A percentile compares a stretch with the other conserved stretches of the same genome.
Conservation (phyloP, 2,888 invertebrate species). For the Eristalinus aeneus region DNA sequence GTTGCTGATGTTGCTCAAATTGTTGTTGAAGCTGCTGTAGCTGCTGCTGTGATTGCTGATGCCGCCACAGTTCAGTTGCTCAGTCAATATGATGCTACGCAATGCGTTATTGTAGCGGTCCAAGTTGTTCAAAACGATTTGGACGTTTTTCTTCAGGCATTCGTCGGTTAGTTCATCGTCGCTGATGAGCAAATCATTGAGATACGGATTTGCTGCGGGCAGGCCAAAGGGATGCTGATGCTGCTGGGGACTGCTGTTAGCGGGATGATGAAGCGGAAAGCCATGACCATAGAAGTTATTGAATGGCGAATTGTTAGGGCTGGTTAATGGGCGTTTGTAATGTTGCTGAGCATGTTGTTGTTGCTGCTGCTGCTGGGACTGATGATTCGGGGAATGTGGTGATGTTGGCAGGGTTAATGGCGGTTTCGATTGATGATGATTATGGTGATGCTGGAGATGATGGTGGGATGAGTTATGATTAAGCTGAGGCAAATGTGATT, state of each 20-base stretch:
- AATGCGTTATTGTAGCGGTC: slow-evolving; percentile 80
- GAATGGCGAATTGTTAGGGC: slow-evolving; percentile 78
- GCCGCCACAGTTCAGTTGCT: slow-evolving; percentile 75
- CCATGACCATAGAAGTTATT: slow-evolving; percentile 73
- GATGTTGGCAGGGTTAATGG: slow-evolving; percentile 73
- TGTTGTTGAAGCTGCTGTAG: slow-evolving; percentile 74
- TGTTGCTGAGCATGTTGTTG: slow-evolving; percentile 74
- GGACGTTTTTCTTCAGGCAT: slow-evolving; percentile 80
- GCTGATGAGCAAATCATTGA: slow-evolving; percentile 70
- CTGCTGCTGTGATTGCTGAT: slow-evolving; percentile 75
- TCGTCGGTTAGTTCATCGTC: slow-evolving; percentile 80
- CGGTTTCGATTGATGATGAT: slow-evolving; percentile 72
- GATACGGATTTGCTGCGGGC: slow-evolving; percentile 73
- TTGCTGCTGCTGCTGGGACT: slow-evolving; percentile 70
- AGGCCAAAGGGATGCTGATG: slow-evolving; percentile 77
- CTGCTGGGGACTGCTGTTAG: slow-evolving; percentile 66
- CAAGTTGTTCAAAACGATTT: slow-evolving; percentile 80
- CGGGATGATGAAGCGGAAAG: slow-evolving; percentile 62
- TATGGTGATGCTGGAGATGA: slow-evolving; percentile 65
- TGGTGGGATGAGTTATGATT: slow-evolving; percentile 78
- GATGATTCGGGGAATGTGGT: slow-evolving; percentile 74
- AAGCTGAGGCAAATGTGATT: slow-evolving; percentile 79
- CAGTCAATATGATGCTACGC: slow-evolving; percentile 80
- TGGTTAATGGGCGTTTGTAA: slow-evolving; percentile 79
- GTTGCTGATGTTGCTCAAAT: slow-evolving; percentile 73